Evolutionary conservation across 2,797 vertebrate species (phyloP), one percentile per base, ranked within the genome.

Genomic region (Ptychobarbus kaznakovi): DNA sequence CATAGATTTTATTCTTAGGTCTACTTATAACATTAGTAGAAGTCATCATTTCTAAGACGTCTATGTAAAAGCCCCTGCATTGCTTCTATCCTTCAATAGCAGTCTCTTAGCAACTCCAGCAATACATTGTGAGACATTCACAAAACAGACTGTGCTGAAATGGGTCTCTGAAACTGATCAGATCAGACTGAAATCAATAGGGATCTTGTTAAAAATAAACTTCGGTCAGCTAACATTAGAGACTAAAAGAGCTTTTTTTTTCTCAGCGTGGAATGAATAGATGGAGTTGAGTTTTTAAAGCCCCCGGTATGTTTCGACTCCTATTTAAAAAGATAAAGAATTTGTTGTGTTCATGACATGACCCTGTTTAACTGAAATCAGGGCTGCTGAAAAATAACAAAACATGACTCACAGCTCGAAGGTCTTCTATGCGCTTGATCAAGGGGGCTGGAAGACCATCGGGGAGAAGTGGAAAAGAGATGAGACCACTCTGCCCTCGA

Each of bases 371-470:
- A 35, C 72, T 75, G 42, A 75, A 38, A 58, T 0, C 1, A 56
- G 6, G 0, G 12, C 20, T 3, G 10, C 4, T 20, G 44, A 56
- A n/a, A 78, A 61, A 42, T 11, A 25, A 66, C 15, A 76, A 42
- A 51, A 38, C 4, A 12, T 3, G 73, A 94, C 94, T 95, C 95
- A 99, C 97, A 94, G 93, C 93, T 91, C 97, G 95, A 89, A 99
- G 96, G 93, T 99, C 97, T 91, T 97, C 97, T 70, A 99, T 97
- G 87, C 97, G 97, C 90, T 98, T 99, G 89, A 97, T 96, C 88
- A 99, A 96, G 51, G 96, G 96, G 82, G 94, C 46, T n/a, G 98
- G 97, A 40, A 99, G 95, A 87, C 97, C 96, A 74, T 95, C 94
- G 68, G 98, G 98, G 88, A 99, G 97, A 9, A 94, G 95, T 22